Base-by-base conservation (phyloP, 2,888 invertebrate species). In the Drosophila nigricruria region DNA sequence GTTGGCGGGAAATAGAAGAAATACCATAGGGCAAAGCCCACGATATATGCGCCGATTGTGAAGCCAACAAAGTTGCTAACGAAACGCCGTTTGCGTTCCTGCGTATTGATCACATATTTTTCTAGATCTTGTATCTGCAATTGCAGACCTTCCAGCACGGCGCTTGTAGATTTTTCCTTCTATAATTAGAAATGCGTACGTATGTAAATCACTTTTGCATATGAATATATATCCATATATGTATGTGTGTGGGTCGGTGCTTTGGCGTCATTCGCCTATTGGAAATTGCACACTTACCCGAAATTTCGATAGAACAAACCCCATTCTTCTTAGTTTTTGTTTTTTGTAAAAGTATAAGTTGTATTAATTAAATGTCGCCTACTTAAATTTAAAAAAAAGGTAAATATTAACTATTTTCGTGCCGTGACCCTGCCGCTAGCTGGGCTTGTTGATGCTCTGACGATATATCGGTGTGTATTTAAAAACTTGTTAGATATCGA, bases 111-210 rank as follows among this genome's bases (percentile, higher is more conserved):
- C 20, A 96, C 95, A 93, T 96, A 97, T 90, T 95, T 95, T 91
- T 98, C 97, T 64, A 98, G 96, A 38, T 94, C 94, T 85, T 95
- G 95, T 58, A 98, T 97, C 91, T 97, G 95, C 93, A 94, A 94
- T 92, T 97, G 97, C 71, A 97, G 94, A 70, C 95, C 94, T 89
- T 97, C 97, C 70, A 97, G 93, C 49, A 93, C 85, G 71, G 93
- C 93, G 68, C 92, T 91, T 5, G 94, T 93, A 43, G 94, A 93
- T 81, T 94, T 94, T 86, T 93, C 93, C 90, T 93, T 94, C 94
- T 94, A 88, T 60, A 92, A 91, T 87, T 90, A 90, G 91, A 86
- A 89, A 76, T 73, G 52, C 53, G 70, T 65, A 68, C 64, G 70
- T 74, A 74, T 74, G 74, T 70, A 74, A 63, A 70, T 58, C 16